These are phyloP conservation scores for Hydrotaea diabolus DNA, from an alignment of 2,888 invertebrate genomes.

Conservation along the genomic window DNA sequence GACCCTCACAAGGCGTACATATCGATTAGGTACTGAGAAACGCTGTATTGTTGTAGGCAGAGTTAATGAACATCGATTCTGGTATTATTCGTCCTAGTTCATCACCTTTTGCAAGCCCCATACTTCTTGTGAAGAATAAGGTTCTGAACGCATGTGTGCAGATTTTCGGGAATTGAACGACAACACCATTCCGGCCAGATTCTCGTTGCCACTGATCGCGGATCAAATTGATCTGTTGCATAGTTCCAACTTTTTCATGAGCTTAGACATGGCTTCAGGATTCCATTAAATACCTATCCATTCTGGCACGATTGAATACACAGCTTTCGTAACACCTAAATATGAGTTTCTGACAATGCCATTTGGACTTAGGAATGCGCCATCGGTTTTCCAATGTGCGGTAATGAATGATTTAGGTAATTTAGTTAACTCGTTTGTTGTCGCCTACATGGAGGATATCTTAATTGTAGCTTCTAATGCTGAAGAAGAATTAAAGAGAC, in stretches of 20 bases:
- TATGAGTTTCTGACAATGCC: conserved; percentile 40
- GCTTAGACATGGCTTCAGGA: no score
- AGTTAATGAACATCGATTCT: neutral
- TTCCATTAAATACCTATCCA: no score
- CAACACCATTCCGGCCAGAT: no score
- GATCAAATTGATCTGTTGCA: neutral
- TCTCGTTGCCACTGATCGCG: neutral
- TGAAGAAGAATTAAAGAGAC: conserved; percentile 25
- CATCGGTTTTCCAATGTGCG: conserved; percentile 25
- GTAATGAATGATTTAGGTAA: conserved; percentile 7
- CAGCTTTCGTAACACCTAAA: conserved; percentile 15
- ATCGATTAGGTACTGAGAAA: neutral
- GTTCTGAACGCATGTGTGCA: neutral
- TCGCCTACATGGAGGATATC: neutral
- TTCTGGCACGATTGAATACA: no score
- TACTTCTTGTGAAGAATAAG: neutral
- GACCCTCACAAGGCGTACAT: neutral
- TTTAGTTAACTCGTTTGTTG: no score
- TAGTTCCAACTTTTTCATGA: no score
- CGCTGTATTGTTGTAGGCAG: no score
- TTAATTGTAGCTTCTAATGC: neutral
- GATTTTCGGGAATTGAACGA: neutral
- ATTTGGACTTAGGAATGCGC: no score
- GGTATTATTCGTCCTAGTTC: no score
- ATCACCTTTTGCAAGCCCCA: no score